A percentile compares a stretch with the other conserved stretches of the same genome.
phyloP scores from a whole-genome alignment of 2,888 invertebrate genomes.

The Melipona beecheii region DNA sequence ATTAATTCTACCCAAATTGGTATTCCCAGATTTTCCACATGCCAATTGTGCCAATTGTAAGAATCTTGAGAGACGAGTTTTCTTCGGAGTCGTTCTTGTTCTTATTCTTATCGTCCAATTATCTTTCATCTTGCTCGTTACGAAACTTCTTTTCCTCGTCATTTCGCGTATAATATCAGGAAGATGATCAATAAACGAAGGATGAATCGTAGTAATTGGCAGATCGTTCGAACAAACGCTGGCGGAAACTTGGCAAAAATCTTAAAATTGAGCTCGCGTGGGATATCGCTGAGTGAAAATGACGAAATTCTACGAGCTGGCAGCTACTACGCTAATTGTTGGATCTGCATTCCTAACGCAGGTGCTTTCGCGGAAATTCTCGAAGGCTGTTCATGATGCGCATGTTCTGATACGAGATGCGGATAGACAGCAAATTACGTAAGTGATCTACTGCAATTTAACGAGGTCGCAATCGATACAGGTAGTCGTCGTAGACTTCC shows the following conservation, averaged over 20 bases:
- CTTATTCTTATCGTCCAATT: not conserved
- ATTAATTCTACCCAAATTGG: not conserved
- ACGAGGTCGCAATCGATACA: conserved; percentile 30
- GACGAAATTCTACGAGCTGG: too few species aligned
- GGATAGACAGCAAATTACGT: conserved; percentile 42
- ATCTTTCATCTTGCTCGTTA: too few species aligned
- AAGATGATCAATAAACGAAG: too few species aligned
- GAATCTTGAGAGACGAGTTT: not conserved
- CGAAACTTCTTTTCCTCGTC: too few species aligned
- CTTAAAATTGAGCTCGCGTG: not conserved
- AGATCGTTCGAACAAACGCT: too few species aligned
- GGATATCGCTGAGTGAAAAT: too few species aligned
- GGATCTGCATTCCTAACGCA: not conserved
- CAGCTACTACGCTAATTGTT: not conserved
- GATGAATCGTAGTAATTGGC: too few species aligned
- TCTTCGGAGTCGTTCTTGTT: not conserved
- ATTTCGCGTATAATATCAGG: too few species aligned
- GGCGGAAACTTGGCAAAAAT: not conserved
- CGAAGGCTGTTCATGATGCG: conserved; percentile 7
- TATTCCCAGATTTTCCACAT: not conserved
- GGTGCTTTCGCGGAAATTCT: conserved; percentile 3
- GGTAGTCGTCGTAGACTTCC: not conserved
- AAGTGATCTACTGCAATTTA: conserved; percentile 33
- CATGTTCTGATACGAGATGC: conserved; percentile 39
- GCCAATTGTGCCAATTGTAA: not conserved